Evolutionary conservation across 2,888 invertebrate genomes (phyloP).

Genomic region (Caenorhabditis sp.): DNA sequence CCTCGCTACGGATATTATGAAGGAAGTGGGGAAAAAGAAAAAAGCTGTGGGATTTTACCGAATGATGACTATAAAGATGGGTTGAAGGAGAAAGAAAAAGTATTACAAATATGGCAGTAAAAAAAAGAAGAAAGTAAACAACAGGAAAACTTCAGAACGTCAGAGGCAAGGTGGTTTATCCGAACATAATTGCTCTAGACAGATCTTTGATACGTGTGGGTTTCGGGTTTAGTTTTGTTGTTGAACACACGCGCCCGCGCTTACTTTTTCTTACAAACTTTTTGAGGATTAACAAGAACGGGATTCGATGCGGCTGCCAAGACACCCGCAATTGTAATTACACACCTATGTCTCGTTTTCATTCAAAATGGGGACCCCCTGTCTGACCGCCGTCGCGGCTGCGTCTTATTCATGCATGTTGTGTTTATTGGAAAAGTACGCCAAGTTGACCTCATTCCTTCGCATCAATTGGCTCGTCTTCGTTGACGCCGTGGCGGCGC

Average conservation of each 20-base stretch:
- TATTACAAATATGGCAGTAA: slow-evolving; percentile 1
- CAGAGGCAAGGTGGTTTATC: slow-evolving; percentile 49
- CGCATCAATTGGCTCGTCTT: slow-evolving; percentile 61
- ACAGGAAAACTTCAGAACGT: slow-evolving; percentile 61
- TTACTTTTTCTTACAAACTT: slow-evolving; percentile 1
- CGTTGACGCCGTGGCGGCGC: slow-evolving; percentile 21
- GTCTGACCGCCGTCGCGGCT: slow-evolving; percentile 8
- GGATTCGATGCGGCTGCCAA: slow-evolving; percentile 37
- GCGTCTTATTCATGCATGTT: slow-evolving; percentile 44
- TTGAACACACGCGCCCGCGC: neutral
- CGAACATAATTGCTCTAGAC: slow-evolving; percentile 57
- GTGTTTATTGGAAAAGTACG: slow-evolving; percentile 28
- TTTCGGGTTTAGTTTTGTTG: slow-evolving; percentile 10
- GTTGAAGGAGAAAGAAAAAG: neutral
- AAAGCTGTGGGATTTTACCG: neutral
- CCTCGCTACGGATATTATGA: neutral
- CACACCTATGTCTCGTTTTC: slow-evolving; percentile 50
- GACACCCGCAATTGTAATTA: slow-evolving; percentile 52
- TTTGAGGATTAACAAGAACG: slow-evolving; percentile 40
- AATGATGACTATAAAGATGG: neutral
- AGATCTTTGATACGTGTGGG: slow-evolving; percentile 52
- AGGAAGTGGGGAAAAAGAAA: slow-evolving; percentile 2
- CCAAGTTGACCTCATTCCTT: slow-evolving; percentile 61
- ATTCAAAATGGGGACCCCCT: neutral
- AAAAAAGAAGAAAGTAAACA: slow-evolving; percentile 31